phyloP scores from a whole-genome alignment of 2,888 invertebrate species.

The Oscheius sp. region DNA sequence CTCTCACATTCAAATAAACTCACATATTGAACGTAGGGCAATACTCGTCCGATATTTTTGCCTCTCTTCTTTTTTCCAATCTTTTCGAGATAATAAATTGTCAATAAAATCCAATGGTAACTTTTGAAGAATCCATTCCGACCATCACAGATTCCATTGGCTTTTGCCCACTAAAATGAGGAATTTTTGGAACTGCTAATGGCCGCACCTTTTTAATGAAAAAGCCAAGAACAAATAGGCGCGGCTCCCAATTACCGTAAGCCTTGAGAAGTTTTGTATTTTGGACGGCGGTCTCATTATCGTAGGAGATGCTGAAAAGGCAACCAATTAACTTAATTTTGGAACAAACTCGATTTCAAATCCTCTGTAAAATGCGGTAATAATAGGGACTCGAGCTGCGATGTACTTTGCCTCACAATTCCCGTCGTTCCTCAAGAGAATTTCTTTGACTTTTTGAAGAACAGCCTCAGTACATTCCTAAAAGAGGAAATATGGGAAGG shows the following conservation, averaged over 20 bases:
- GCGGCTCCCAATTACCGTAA: constrained; percentile 1
- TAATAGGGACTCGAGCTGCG: background rate
- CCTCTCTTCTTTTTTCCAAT: background rate
- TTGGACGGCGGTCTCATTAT: background rate
- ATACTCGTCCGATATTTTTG: background rate
- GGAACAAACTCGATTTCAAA: constrained; percentile 14
- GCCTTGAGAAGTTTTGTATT: background rate
- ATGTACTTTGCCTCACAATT: background rate
- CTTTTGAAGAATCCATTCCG: background rate
- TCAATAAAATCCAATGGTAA: background rate
- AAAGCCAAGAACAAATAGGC: background rate
- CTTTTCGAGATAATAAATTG: constrained; percentile 6
- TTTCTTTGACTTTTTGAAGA: background rate
- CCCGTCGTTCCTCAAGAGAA: background rate
- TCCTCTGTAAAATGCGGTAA: background rate
- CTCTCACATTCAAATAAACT: too few relatives aligned
- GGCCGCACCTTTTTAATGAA: background rate
- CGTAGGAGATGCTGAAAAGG: background rate
- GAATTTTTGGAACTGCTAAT: background rate
- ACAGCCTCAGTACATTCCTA: background rate
- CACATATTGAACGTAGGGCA: constrained; percentile 13
- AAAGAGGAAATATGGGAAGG: background rate
- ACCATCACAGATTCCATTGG: background rate
- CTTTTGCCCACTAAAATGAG: constrained; percentile 2
- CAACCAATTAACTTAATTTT: background rate